Evolutionary conservation across 2,797 vertebrate genomes (phyloP), one percentile per base, ranked within the genome.

Genomic region (Tapirus indicus): DNA sequence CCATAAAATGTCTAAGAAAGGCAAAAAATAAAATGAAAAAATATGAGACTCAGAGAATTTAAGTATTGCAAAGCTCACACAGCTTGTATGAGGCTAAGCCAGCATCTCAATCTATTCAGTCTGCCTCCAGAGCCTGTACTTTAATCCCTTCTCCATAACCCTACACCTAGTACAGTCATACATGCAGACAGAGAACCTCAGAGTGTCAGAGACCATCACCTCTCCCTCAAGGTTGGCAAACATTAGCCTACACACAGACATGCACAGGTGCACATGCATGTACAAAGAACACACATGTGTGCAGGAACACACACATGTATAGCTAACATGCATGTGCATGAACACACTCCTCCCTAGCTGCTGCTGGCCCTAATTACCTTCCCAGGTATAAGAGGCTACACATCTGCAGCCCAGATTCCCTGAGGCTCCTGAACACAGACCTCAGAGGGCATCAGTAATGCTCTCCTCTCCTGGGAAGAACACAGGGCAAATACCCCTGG

Each of bases 331-430:
- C 18, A 17, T 4, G 2, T 68, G 0, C n/a, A 32, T 21, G 64
- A 71, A 52, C 35, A 89, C 16, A n/a, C 20, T 68, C 54, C 47
- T 52, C 1, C 25, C 29, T 54, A 62, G 11, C 27, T 38, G 14
- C 38, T 83, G 0, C 18, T 11, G 16, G 13, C 20, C 90, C 74
- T 80, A 79, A 89, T 80, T 77, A 32, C 47, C 72, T 78, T 93
- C 32, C 74, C 18, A 0, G 14, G 32, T 29, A 23, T 58, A 29
- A 58, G 14, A 80, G 29, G 21, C 44, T 44, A 27, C 17, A 49
- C 16, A 69, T 85, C 66, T 60, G n/a, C 86, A 95, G 95, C 23
- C 32, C 78, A 89, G 60, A 16, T 69, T 91, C 82, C 91, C 77
- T 84, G n/a, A 82, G 80, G 18, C 80, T 91, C 52, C 62, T 62